Base-by-base conservation (phyloP, 2,888 invertebrate species). In the Zaprionus lineosus region DNA sequence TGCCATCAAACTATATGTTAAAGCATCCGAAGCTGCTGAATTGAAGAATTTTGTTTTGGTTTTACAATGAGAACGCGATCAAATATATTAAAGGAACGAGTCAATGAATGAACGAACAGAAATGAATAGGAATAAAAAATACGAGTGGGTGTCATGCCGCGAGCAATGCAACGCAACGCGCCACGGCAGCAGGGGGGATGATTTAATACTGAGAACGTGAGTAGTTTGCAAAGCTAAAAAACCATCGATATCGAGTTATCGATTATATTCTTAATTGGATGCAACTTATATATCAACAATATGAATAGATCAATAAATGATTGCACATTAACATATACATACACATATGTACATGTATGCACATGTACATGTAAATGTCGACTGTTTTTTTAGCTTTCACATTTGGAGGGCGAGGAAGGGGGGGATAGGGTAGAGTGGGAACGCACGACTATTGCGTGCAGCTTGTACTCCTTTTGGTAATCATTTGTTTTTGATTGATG, bases 1-100 rank as follows among this genome's bases (percentile, higher is more conserved):
- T 76, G 89, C 88, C 89, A 90, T 89, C 86, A 89, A 87, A 86
- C 86, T 88, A 82, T 87, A 87, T 72, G 87, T 88, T 84, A 88
- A 86, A 58, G 86, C 87, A 87, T 89, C 89, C 85, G 87, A 82
- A 83, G 87, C 82, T 83, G 86, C 89, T 89, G 73, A 59, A 77
- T 74, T 65, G 53, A 69, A 66, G 39, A 56, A 55, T 55, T 44
- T 48, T 34, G 44, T 47, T 19, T 31, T 16, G 5, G 26, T 31
- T 47, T 41, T 50, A 9, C 44, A 51, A 41, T 29, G 21, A 11
- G 36, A 56, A 26, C 7, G 31, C 29, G 67, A 19, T 24, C 14
- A 29, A 51, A 29, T 36, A n/a, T 46, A 47, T 53, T 15, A 19
- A 57, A 41, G 19, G 41, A 29, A 21, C 4, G 24, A 41, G 58